A percentile compares a stretch with the other conserved stretches of the same genome.
Evolutionary conservation across 2,888 invertebrate species (phyloP).

Genomic region (Tenodera sinensis): DNA sequence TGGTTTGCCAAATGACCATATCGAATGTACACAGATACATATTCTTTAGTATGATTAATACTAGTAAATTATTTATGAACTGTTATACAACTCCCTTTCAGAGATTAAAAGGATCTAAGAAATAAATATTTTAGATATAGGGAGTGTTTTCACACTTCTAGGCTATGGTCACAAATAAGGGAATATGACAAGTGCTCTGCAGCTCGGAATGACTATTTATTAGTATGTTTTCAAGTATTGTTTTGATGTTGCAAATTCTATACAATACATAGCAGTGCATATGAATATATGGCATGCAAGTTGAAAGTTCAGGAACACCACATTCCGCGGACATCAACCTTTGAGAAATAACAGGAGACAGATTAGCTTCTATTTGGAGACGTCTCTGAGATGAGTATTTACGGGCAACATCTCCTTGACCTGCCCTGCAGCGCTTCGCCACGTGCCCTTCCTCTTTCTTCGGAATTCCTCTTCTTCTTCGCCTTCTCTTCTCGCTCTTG

Average conservation of each 20-base stretch:
- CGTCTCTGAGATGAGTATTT: slow-evolving; percentile 8
- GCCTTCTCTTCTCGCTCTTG: neutral
- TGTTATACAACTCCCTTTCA: too few relatives aligned
- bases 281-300: neutral
- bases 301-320: neutral
- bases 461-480: neutral
- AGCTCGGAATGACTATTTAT: too few relatives aligned
- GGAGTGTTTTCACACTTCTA: too few relatives aligned
- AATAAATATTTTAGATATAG: too few relatives aligned
- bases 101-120: too few relatives aligned
- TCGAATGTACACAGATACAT: too few relatives aligned
- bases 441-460: neutral
- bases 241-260: neutral
- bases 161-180: too few relatives aligned
- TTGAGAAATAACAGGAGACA: neutral
- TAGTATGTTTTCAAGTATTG: too few relatives aligned
- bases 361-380: neutral
- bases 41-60: too few relatives aligned
- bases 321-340: neutral
- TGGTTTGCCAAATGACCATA: too few relatives aligned
- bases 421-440: neutral
- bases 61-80: too few relatives aligned
- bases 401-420: slow-evolving; percentile 11
- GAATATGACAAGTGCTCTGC: too few relatives aligned
- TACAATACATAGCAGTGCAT: neutral